Conservation (phyloP, 37 sponge, comb jelly and placozoan genomes). For the Theonella swinhoei region DNA sequence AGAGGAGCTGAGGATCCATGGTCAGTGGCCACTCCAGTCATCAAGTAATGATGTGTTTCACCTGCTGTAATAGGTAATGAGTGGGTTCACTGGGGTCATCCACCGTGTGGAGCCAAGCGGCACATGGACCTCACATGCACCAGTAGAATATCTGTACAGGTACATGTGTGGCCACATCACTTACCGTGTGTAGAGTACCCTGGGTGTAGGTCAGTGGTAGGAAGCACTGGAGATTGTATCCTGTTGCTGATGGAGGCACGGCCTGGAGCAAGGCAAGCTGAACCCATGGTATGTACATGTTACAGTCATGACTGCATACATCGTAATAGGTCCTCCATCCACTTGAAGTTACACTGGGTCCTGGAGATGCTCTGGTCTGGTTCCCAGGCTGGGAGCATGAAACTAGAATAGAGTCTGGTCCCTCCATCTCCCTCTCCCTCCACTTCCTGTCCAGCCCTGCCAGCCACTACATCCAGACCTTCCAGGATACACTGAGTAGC, state of each 20-base stretch:
- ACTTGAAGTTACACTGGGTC: conserved; percentile 12
- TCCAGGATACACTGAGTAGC: conserved; percentile 5
- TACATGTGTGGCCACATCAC: too few species aligned
- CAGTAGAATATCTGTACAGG: conserved; percentile 60
- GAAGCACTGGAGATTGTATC: conserved; percentile 58
- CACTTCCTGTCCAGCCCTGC: conserved; percentile 14
- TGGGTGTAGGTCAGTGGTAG: conserved; percentile 31
- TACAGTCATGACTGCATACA: not conserved
- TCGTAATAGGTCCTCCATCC: conserved; percentile 29
- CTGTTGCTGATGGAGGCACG: not conserved
- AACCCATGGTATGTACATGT: not conserved
- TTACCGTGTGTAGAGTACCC: too few species aligned
- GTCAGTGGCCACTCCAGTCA: not conserved
- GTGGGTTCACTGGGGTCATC: conserved; percentile 66
- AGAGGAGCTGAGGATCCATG: conserved; percentile 15
- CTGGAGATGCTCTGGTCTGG: conserved; percentile 59
- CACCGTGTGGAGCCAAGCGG: conserved; percentile 59
- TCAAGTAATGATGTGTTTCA: not conserved
- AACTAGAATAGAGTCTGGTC: conserved; percentile 34
- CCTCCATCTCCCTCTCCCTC: conserved; percentile 51
- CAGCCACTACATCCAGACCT: conserved; percentile 23
- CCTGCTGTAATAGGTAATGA: conserved; percentile 72
- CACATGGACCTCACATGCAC: conserved; percentile 67
- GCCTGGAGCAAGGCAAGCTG: not conserved
- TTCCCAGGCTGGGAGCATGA: conserved; percentile 76